Conservation (phyloP, 2,797 vertebrate species). For the Rachycentron canadum region DNA sequence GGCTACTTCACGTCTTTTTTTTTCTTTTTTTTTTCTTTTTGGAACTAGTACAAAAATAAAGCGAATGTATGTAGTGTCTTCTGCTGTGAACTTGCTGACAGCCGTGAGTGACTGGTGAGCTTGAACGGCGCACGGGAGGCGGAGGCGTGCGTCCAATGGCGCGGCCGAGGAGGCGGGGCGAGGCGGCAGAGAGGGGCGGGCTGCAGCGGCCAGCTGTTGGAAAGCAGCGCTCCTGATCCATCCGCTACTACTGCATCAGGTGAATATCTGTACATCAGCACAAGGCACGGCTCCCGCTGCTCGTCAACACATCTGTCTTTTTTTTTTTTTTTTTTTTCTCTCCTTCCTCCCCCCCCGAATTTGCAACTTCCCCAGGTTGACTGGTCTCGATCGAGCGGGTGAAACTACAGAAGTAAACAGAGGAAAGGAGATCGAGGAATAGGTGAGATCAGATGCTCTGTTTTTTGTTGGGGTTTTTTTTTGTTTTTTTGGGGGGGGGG, state of each 20-base stretch:
- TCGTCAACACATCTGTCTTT: not conserved
- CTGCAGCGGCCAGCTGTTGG: slow-evolving; percentile 79
- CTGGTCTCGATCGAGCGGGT: not conserved
- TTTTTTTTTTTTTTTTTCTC: not conserved
- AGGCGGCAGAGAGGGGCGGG: slow-evolving; percentile 53
- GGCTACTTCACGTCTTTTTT: not conserved
- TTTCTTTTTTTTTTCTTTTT: no score
- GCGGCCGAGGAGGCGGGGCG: slow-evolving; percentile 63
- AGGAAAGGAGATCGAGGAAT: slow-evolving; percentile 40
- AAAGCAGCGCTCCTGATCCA: slow-evolving; percentile 69
- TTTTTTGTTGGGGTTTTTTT: not conserved
- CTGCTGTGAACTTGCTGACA: slow-evolving; percentile 24
- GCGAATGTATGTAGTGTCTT: not conserved
- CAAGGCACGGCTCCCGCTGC: not conserved
- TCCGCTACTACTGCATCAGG: slow-evolving; percentile 70
- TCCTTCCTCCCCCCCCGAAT: no score
- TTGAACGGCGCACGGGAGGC: slow-evolving; percentile 49
- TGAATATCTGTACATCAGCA: slow-evolving; percentile 63
- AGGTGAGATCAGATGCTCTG: slow-evolving; percentile 67
- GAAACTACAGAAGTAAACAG: slow-evolving; percentile 28
- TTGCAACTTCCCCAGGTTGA: slow-evolving; percentile 1
- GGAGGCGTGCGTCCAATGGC: slow-evolving; percentile 76
- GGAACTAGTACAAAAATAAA: no score
- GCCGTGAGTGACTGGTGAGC: slow-evolving; percentile 16
- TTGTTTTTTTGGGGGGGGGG: not conserved